phyloP scores from a whole-genome alignment of 2,113 vertebrate species.

The Gambusia affinis region DNA sequence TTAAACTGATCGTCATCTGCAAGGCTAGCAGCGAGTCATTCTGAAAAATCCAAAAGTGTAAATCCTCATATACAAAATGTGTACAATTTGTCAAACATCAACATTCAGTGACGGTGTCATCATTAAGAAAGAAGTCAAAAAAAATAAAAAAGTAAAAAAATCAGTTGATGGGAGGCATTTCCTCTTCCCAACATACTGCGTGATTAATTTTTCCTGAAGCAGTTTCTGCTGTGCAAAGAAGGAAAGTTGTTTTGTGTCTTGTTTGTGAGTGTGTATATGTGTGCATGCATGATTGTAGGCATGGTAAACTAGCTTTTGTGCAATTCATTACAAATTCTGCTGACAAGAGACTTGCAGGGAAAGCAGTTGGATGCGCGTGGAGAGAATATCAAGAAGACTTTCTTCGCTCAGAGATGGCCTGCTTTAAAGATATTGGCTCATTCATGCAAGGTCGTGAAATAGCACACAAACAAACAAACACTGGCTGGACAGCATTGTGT shows the following conservation, averaged over 20 bases:
- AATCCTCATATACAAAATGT: constrained; percentile 21
- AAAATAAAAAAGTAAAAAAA: constrained; percentile 21
- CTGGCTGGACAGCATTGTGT: constrained; percentile 30
- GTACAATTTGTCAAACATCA: constrained; percentile 7
- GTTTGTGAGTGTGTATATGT: constrained; percentile 18
- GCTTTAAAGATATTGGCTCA: constrained; percentile 65
- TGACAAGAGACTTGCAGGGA: constrained; percentile 66
- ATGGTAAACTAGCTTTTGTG: constrained; percentile 65
- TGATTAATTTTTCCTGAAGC: constrained; percentile 49
- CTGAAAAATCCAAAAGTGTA: constrained; percentile 18
- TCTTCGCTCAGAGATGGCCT: constrained; percentile 55
- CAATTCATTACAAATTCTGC: constrained; percentile 73
- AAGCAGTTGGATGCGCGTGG: constrained; percentile 48
- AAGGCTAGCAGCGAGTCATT: constrained; percentile 9
- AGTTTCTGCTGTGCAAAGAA: constrained; percentile 37
- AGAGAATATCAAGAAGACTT: constrained; percentile 64
- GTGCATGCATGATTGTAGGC: constrained; percentile 31
- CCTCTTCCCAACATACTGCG: constrained; percentile 7
- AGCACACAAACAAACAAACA: constrained; percentile 23
- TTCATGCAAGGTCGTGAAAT: constrained; percentile 35
- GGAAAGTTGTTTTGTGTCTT: constrained; percentile 25
- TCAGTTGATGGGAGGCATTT: constrained; percentile 47
- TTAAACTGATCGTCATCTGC: not conserved
- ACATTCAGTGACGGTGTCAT: constrained; percentile 34
- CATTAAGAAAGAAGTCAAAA: constrained; percentile 19